Evolutionary conservation across 1,140 invertebrate genomes (phyloP).

Genomic region (Drosophila pachea): DNA sequence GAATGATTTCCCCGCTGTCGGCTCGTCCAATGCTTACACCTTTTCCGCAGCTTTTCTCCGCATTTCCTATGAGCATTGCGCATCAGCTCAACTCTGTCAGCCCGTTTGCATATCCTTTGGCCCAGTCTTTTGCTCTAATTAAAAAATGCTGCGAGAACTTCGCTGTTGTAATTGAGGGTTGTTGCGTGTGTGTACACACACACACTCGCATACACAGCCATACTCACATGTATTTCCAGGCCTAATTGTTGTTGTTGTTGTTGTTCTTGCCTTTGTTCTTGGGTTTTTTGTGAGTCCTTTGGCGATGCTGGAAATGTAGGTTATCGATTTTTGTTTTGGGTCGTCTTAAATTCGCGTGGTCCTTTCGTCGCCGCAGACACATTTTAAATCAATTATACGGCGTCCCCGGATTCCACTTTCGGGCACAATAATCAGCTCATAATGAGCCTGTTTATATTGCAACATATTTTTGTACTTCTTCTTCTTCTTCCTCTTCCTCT

Average conservation of each 20-base stretch:
- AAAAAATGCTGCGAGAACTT: slow-evolving; percentile 45
- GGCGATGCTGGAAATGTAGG: slow-evolving; percentile 57
- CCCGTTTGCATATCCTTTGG: slow-evolving; percentile 35
- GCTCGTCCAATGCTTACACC: not conserved
- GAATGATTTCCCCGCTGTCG: not conserved
- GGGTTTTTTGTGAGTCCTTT: slow-evolving; percentile 29
- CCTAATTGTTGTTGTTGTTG: slow-evolving; percentile 65
- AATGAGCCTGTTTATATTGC: slow-evolving; percentile 27
- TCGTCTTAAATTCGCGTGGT: slow-evolving; percentile 36
- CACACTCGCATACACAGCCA: too few relatives aligned
- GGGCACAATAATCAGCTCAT: slow-evolving; percentile 38
- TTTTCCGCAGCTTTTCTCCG: not conserved
- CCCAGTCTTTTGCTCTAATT: slow-evolving; percentile 36
- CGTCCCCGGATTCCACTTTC: not conserved
- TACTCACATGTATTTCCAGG: not conserved
- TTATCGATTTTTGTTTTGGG: slow-evolving; percentile 62
- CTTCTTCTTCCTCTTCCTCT: too few relatives aligned
- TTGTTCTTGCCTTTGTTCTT: slow-evolving; percentile 48
- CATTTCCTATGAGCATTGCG: too few relatives aligned
- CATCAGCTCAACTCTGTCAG: slow-evolving; percentile 1
- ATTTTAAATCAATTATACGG: slow-evolving; percentile 23
- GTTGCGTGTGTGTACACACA: slow-evolving; percentile 41
- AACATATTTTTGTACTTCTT: not conserved
- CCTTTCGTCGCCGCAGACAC: not conserved
- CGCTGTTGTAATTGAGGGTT: slow-evolving; percentile 60